Conservation (phyloP, 2,888 invertebrate species). For the Andricus curvator region DNA sequence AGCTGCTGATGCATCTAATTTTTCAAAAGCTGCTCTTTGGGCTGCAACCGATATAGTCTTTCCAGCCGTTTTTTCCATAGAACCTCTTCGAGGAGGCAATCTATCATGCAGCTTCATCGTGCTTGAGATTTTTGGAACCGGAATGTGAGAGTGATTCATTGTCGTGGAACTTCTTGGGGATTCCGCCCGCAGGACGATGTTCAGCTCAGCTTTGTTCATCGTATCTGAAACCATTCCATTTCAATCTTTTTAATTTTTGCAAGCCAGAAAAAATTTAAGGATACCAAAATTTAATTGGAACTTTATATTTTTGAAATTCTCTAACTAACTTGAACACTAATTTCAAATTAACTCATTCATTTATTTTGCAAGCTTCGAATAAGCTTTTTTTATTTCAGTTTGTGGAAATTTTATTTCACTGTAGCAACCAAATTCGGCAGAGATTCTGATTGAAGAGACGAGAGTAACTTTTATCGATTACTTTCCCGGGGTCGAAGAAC, state of each 20-base stretch:
- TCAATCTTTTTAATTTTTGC: neutral
- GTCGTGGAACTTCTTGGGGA: constrained; percentile 54
- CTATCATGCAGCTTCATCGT: constrained; percentile 64
- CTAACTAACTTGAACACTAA: too few species aligned
- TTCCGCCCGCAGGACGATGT: constrained; percentile 61
- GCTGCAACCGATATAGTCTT: constrained; percentile 72
- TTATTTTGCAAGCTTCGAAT: too few species aligned
- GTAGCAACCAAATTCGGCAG: neutral
- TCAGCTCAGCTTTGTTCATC: constrained; percentile 72
- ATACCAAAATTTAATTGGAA: too few species aligned
- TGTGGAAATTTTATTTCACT: too few species aligned
- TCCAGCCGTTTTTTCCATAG: constrained; percentile 63
- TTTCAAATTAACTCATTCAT: too few species aligned
- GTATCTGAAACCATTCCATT: constrained; percentile 42
- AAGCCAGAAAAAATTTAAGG: neutral
- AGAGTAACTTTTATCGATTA: constrained; percentile 23
- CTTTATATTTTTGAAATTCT: too few species aligned
- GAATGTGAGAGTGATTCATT: constrained; percentile 73
- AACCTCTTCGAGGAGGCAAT: constrained; percentile 63
- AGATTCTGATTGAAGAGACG: constrained; percentile 2
- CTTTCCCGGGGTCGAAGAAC: constrained; percentile 17
- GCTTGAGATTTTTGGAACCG: constrained; percentile 68
- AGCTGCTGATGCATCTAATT: constrained; percentile 63
- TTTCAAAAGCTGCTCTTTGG: constrained; percentile 74
- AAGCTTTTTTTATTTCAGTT: too few species aligned